phyloP scores from a whole-genome alignment of 2,113 vertebrate genomes.

The Barnardius zonarius region DNA sequence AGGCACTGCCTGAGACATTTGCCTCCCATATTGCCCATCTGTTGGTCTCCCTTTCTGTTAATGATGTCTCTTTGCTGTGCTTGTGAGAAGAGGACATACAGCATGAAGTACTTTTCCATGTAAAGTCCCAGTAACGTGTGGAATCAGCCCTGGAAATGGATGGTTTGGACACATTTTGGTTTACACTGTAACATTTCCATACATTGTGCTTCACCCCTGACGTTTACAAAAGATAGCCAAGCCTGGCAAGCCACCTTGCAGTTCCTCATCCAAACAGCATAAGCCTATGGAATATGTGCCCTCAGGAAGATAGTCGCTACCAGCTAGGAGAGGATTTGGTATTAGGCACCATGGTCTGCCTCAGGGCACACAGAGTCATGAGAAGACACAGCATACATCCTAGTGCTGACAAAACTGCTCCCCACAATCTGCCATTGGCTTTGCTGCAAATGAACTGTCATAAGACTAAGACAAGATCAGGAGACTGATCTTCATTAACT shows the following conservation, averaged over 20 bases:
- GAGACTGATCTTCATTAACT: not conserved
- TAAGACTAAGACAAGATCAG: not conserved
- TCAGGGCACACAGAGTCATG: fast-evolving
- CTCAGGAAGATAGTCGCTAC: not conserved
- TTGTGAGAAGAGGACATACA: not conserved
- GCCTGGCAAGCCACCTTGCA: not conserved
- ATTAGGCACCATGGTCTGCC: not conserved
- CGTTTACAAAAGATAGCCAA: not conserved
- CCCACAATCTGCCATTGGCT: fast-evolving
- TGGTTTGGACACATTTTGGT: not conserved
- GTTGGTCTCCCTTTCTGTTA: not conserved
- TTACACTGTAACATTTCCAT: not conserved
- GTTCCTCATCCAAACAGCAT: not conserved
- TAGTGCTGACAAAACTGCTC: not conserved
- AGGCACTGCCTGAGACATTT: fast-evolving
- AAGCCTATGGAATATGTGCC: not conserved
- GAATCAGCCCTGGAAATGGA: not conserved
- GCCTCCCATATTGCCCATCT: not conserved
- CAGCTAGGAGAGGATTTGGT: not conserved
- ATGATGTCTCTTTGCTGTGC: not conserved
- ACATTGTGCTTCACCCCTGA: not conserved
- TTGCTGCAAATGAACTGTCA: not conserved
- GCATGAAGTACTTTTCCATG: not conserved
- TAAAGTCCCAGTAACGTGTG: not conserved
- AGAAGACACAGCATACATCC: not conserved